These are phyloP conservation scores for Aphodius sticticus DNA, from an alignment of 2,888 invertebrate species.

Conservation along the genomic window DNA sequence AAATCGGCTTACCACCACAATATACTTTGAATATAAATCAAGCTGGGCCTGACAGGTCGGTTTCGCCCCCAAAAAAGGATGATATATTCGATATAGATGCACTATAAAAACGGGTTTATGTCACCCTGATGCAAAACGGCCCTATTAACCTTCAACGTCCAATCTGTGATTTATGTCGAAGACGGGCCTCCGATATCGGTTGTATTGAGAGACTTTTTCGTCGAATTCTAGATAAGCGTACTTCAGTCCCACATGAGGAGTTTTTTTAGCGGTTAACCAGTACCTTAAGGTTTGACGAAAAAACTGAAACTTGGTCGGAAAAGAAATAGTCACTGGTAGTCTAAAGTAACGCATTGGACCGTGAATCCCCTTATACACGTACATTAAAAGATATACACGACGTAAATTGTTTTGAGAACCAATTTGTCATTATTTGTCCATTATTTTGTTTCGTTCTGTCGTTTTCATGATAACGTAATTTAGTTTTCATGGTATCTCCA, in stretches of 20 bases:
- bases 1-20: slow-evolving; percentile 23
- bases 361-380: too few species aligned
- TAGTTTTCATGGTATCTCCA: too few species aligned
- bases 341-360: too few species aligned
- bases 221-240: not conserved
- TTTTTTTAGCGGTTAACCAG: too few species aligned
- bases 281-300: too few species aligned
- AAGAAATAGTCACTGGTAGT: too few species aligned
- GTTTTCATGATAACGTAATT: too few species aligned
- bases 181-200: not conserved
- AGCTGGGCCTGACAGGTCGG: slow-evolving; percentile 17
- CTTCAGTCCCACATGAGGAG: not conserved
- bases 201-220: not conserved
- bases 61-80: slow-evolving; percentile 1
- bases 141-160: slow-evolving; percentile 4
- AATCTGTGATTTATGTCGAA: slow-evolving; percentile 4
- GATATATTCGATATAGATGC: not conserved
- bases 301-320: too few species aligned
- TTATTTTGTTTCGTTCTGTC: too few species aligned
- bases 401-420: too few species aligned
- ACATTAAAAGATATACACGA: too few species aligned
- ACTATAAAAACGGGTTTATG: not conserved
- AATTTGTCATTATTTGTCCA: too few species aligned
- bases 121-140: not conserved
- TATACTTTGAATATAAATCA: slow-evolving; percentile 31